Conservation (phyloP, 2,113 vertebrate genomes). For the Sardina pilchardus region DNA sequence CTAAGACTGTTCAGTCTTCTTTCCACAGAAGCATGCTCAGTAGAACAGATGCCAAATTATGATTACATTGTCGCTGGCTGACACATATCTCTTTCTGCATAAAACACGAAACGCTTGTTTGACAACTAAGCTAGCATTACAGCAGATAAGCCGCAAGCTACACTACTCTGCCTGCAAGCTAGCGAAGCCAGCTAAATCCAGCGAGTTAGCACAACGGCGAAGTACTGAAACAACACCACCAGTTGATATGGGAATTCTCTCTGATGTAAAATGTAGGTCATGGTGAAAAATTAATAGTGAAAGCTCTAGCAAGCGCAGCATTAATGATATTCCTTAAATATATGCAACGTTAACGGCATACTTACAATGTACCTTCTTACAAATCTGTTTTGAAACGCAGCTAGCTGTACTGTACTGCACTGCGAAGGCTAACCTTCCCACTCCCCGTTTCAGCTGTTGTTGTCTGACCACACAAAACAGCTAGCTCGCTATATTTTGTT, state of each 20-base stretch:
- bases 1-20: not conserved
- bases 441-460: constrained; percentile 17
- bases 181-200: not conserved
- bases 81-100: not conserved
- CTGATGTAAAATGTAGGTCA: constrained; percentile 17
- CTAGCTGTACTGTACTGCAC: constrained; percentile 11
- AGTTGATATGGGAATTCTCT: constrained; percentile 1
- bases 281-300: not conserved
- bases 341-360: not conserved
- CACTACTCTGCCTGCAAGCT: not conserved
- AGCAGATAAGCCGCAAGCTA: not conserved
- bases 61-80: not conserved
- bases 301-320: not conserved
- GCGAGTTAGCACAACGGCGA: constrained; percentile 1
- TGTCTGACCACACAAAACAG: constrained; percentile 7
- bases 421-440: constrained; percentile 8
- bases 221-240: constrained; percentile 14
- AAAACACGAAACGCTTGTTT: not conserved
- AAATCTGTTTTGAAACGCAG: constrained; percentile 13
- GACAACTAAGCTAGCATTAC: not conserved
- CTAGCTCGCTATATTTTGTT: constrained; percentile 12
- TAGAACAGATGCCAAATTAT: not conserved
- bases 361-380: not conserved
- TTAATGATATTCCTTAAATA: not conserved
- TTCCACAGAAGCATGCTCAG: not conserved